Evolutionary conservation across 2,888 invertebrate genomes (phyloP).

Genomic region (Sphaeridia pumilis): DNA sequence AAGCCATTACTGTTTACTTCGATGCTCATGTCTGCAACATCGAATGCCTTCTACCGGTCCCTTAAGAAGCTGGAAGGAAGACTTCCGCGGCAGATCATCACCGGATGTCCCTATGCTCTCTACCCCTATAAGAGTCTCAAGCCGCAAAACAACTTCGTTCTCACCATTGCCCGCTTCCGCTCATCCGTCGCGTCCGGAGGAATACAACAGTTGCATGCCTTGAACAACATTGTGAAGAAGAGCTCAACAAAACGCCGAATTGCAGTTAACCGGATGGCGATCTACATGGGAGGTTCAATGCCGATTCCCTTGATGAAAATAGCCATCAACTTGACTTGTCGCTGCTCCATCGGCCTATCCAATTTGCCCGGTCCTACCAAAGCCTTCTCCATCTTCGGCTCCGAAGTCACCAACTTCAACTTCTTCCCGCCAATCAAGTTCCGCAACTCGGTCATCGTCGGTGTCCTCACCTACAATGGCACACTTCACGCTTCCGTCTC

Average conservation of each 20-base stretch:
- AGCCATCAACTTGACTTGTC: constrained; percentile 15
- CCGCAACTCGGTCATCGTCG: constrained; percentile 27
- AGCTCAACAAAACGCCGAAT: background rate
- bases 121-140: constrained; percentile 24
- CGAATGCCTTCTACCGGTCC: constrained; percentile 23
- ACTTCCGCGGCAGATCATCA: constrained; percentile 22
- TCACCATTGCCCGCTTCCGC: constrained; percentile 22
- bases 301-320: constrained; percentile 25
- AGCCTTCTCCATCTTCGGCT: constrained; percentile 21
- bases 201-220: background rate
- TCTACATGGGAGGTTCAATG: constrained; percentile 25
- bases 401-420: constrained; percentile 22
- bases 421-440: constrained; percentile 29
- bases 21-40: constrained; percentile 22
- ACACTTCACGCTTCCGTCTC: constrained; percentile 22
- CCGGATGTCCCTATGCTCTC: constrained; percentile 25
- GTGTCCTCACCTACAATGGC: constrained; percentile 26
- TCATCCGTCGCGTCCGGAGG: constrained; percentile 4
- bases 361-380: constrained; percentile 29
- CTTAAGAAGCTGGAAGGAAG: constrained; percentile 19
- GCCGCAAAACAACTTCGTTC: constrained; percentile 25
- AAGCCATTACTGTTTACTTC: constrained; percentile 18
- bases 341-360: constrained; percentile 22
- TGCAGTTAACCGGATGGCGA: constrained; percentile 8
- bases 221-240: background rate